phyloP scores from a whole-genome alignment of 35 echinoderm and acorn worm genomes.

The Ophioderma brevispina region DNA sequence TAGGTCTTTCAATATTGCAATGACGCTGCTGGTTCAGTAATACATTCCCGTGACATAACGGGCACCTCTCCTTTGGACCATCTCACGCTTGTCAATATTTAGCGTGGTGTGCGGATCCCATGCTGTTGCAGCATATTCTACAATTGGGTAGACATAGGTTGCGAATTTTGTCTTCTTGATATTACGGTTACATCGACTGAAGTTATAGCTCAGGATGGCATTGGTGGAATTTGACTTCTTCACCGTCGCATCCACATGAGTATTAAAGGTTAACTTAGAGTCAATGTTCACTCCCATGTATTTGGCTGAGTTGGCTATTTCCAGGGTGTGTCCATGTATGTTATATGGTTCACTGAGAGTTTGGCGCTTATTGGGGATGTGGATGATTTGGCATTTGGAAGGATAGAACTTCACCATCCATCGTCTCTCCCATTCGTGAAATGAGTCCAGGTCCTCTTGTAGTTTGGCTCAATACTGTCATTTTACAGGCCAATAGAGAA shows the following conservation, averaged over 20 bases:
- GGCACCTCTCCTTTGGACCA: conserved; percentile 22
- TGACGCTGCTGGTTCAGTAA: neutral
- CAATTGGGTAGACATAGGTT: conserved; percentile 11
- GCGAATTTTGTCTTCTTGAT: conserved; percentile 29
- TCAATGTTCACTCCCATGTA: conserved; percentile 54
- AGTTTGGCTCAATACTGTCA: neutral
- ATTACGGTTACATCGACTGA: conserved; percentile 12
- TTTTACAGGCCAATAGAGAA: conserved; percentile 34
- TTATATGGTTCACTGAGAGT: neutral
- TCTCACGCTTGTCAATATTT: conserved; percentile 11
- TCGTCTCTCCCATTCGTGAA: conserved; percentile 20
- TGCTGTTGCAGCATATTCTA: conserved; percentile 26
- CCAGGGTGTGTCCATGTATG: conserved; percentile 32
- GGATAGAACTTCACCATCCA: conserved; percentile 33
- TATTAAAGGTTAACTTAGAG: conserved; percentile 52
- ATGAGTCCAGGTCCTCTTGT: conserved; percentile 10
- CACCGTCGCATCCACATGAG: conserved; percentile 14
- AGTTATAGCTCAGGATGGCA: conserved; percentile 34
- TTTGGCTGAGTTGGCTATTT: conserved; percentile 25
- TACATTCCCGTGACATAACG: neutral
- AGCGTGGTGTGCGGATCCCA: conserved; percentile 35
- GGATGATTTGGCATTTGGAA: conserved; percentile 17
- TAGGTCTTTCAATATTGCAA: too few species aligned
- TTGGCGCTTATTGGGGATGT: conserved; percentile 26
- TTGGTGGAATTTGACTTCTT: conserved; percentile 42